phyloP scores from a whole-genome alignment of 2,113 vertebrate genomes.

The Laterallus jamaicensis region DNA sequence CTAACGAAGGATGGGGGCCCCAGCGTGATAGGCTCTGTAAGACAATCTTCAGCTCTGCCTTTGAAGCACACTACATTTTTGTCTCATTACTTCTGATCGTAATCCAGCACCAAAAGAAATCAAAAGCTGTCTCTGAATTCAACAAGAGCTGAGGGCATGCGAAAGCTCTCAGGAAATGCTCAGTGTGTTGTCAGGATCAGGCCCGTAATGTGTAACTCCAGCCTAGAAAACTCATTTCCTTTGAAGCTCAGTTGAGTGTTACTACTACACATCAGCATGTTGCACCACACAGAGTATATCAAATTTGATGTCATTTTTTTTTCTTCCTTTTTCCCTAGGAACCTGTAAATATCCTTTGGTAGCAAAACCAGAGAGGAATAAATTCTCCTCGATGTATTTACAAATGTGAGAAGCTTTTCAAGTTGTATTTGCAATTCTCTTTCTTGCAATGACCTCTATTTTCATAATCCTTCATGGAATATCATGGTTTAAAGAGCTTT shows the following conservation, averaged over 20 bases:
- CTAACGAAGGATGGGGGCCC: not conserved
- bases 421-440: constrained; percentile 79
- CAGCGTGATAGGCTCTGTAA: not conserved
- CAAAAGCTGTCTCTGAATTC: constrained; percentile 8
- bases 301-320: constrained; percentile 69
- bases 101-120: constrained; percentile 36
- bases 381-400: constrained; percentile 77
- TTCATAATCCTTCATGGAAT: constrained; percentile 85
- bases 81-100: constrained; percentile 36
- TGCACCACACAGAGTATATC: constrained; percentile 61
- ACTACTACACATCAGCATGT: constrained; percentile 18
- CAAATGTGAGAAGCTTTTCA: constrained; percentile 79
- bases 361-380: constrained; percentile 74
- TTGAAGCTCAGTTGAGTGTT: constrained; percentile 49
- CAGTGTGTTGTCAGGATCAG: constrained; percentile 50
- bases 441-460: constrained; percentile 80
- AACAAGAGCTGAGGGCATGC: not conserved
- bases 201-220: constrained; percentile 34
- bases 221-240: constrained; percentile 58
- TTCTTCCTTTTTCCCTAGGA: constrained; percentile 58
- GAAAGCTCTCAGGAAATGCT: constrained; percentile 26
- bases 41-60: not conserved
- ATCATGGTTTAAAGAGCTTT: constrained; percentile 81
- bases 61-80: not conserved
- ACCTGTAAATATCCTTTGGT: constrained; percentile 73